These are phyloP conservation scores for Hippopotamus amphibius DNA, from an alignment of 2,113 vertebrate genomes.

Conservation along the genomic window DNA sequence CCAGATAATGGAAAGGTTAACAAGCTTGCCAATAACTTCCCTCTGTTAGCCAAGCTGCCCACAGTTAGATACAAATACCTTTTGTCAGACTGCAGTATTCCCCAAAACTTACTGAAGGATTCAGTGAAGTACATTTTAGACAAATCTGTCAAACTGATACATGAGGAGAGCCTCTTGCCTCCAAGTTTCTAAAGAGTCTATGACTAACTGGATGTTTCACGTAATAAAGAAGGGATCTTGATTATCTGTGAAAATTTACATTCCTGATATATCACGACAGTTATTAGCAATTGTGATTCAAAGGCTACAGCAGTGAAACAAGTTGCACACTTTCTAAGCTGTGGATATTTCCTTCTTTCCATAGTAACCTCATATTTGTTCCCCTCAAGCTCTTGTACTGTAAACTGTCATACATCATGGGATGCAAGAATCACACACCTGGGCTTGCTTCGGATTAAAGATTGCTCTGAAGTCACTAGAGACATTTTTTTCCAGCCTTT, in stretches of 20 bases:
- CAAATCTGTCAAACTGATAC: not conserved
- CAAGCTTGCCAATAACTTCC: slow-evolving; percentile 38
- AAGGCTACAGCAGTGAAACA: not conserved
- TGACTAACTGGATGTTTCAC: not conserved
- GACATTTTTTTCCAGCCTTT: not conserved
- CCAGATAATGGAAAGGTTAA: slow-evolving; percentile 57
- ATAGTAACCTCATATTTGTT: not conserved
- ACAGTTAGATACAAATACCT: slow-evolving; percentile 66
- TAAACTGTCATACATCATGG: not conserved
- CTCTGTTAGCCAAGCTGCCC: slow-evolving; percentile 55
- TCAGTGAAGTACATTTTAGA: slow-evolving; percentile 54
- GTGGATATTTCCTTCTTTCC: not conserved
- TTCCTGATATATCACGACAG: slow-evolving; percentile 29
- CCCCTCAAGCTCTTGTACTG: not conserved
- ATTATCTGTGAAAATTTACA: not conserved
- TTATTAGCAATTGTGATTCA: not conserved
- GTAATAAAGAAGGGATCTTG: not conserved
- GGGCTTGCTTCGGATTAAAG: not conserved
- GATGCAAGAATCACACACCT: not conserved
- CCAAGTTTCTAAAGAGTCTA: slow-evolving; percentile 59
- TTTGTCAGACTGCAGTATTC: slow-evolving; percentile 71
- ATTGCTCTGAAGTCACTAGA: not conserved
- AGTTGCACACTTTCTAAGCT: not conserved
- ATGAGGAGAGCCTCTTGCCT: not conserved
- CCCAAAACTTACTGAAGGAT: slow-evolving; percentile 47